Evolutionary conservation across 2,888 invertebrate genomes (phyloP), one percentile per base, ranked within the genome.

Genomic region (Venusia cambrica): DNA sequence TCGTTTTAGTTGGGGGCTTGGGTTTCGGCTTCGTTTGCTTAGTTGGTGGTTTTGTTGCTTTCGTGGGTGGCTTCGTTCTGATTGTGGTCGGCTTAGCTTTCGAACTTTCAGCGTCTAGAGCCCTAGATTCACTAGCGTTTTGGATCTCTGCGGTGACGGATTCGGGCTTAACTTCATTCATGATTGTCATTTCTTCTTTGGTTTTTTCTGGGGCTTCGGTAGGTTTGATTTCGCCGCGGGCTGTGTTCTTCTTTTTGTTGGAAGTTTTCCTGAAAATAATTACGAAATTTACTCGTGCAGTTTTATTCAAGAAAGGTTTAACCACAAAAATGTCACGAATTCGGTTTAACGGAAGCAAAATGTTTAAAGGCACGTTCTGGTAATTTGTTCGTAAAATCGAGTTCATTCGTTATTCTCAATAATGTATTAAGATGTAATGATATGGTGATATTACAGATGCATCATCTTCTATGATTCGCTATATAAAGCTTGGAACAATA

Each of bases 221-320:
- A 1, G 69, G 65, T 42, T 63, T 64, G n/a, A 46, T 62, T 38
- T 69, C 69, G 28, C 72, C 64, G 4, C 84, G 79, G 10, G 67
- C 71, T 1, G 64, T 67, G 46, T 73, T 85, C 63, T 88, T 88
- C 57, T 80, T 87, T 41, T 73, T 78, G 27, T 55, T 68, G 4
- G 78, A 47, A 11, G 63, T 53, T 73, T 84, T 87, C 55, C 87
- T 87, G 54, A 45, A 65, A 57, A 34, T 15, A 5, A 7, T 15
- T 2, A 18, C 1, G 2, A 17, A 7, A 4, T 19, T 1, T 19
- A n/a, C n/a, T n/a, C n/a, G n/a, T n/a, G n/a, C n/a, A n/a, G n/a
- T n/a, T n/a, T 11, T 16, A 2, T 10, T 10, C 6, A 19, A 4
- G 12, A 20, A 5, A 15, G 11, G 1, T 22, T 7, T n/a, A n/a